A percentile compares a stretch with the other conserved stretches of the same genome.
Evolutionary conservation across 2,113 vertebrate genomes (phyloP).

Genomic region (Mus spicilegus): DNA sequence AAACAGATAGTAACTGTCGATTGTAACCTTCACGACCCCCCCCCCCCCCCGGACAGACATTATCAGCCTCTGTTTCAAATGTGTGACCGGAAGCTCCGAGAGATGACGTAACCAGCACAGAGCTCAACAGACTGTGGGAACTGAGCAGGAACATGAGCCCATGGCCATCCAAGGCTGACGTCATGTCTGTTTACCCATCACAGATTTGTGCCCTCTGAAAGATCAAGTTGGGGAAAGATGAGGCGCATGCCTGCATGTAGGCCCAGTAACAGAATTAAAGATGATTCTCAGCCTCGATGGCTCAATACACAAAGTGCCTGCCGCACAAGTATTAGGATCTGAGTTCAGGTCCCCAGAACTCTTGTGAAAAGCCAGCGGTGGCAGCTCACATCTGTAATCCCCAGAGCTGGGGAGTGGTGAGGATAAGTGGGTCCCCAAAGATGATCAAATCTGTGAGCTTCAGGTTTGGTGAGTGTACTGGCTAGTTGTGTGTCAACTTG

Average conservation of each 20-base stretch:
- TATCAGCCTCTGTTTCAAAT: neutral
- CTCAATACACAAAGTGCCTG: neutral
- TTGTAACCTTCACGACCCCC: neutral
- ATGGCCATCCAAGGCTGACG: neutral
- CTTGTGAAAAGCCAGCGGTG: neutral
- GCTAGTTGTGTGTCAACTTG: no score
- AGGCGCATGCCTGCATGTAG: neutral
- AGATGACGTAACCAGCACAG: neutral
- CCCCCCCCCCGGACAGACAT: neutral
- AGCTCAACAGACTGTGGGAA: neutral
- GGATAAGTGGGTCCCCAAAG: neutral
- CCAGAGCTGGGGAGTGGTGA: neutral
- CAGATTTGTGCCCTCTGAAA: neutral
- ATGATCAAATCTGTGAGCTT: neutral
- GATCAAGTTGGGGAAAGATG: slow-evolving; percentile 14
- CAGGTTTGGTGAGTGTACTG: neutral
- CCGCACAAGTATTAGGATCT: neutral
- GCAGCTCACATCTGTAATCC: no score
- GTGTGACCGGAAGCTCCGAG: neutral
- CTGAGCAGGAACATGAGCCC: neutral
- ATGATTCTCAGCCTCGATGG: neutral
- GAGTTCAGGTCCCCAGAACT: neutral
- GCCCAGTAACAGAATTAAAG: neutral
- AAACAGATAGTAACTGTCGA: neutral
- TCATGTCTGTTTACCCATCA: neutral